Conservation (phyloP, 2,888 invertebrate genomes). For the Epinotia nisella region DNA sequence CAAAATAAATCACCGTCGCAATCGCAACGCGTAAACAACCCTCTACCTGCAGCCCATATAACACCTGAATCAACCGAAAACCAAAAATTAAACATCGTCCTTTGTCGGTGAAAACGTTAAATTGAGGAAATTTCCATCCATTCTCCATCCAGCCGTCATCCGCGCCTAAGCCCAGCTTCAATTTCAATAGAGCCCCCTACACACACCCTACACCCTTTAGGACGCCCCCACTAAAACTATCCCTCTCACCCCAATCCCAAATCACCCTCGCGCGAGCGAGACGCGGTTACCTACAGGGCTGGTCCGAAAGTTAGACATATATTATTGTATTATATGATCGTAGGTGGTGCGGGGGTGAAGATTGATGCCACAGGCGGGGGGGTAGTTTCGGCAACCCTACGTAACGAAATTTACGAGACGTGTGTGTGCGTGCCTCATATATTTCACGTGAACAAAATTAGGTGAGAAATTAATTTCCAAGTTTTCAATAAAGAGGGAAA, state of each 20-base stretch:
- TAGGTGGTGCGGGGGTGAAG: constrained; percentile 82
- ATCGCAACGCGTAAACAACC: constrained; percentile 51
- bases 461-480: constrained; percentile 82
- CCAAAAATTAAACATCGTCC: constrained; percentile 84
- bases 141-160: constrained; percentile 84
- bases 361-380: constrained; percentile 76
- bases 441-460: constrained; percentile 78
- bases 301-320: constrained; percentile 85
- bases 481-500: constrained; percentile 79
- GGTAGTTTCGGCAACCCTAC: constrained; percentile 83
- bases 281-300: constrained; percentile 78
- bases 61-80: constrained; percentile 77
- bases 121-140: constrained; percentile 85
- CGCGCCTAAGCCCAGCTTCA: constrained; percentile 85
- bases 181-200: constrained; percentile 84
- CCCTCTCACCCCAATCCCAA: constrained; percentile 56
- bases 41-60: constrained; percentile 54
- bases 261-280: constrained; percentile 56
- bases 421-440: constrained; percentile 78
- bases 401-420: constrained; percentile 81
- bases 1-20: constrained; percentile 43
- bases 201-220: constrained; percentile 84
- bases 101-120: constrained; percentile 85
- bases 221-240: constrained; percentile 74
- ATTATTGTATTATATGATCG: constrained; percentile 84